A percentile compares a stretch with the other conserved stretches of the same genome.
Evolutionary conservation across 2,113 vertebrate species (phyloP).

Genomic region (Mustelus asterias): DNA sequence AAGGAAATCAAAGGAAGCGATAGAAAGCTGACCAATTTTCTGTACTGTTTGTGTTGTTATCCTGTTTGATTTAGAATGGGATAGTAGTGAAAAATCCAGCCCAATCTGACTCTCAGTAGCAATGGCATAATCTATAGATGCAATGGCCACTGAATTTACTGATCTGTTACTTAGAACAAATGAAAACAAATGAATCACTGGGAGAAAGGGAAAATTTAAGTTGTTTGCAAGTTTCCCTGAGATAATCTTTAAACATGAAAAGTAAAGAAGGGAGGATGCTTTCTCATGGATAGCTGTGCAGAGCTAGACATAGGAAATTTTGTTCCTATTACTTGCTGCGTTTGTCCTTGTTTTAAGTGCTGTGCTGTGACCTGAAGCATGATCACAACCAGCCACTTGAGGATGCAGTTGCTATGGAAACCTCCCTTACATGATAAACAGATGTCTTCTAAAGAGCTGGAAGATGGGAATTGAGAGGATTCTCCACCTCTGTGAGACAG

Average conservation of each 20-base stretch:
- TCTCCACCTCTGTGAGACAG: background rate
- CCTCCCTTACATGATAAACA: background rate
- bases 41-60: background rate
- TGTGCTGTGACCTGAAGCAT: background rate
- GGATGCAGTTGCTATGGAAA: conserved; percentile 25
- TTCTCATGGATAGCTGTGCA: no score
- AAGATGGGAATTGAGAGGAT: background rate
- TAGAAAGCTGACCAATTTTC: background rate
- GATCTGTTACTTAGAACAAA: background rate
- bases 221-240: background rate
- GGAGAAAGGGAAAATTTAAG: background rate
- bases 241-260: background rate
- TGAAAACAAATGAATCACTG: background rate
- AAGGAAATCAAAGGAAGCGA: background rate
- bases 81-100: background rate
- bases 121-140: no score
- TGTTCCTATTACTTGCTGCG: background rate
- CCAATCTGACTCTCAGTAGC: background rate
- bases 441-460: background rate
- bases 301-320: background rate
- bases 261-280: background rate
- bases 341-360: background rate
- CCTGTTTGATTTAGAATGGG: background rate
- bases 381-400: background rate
- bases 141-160: background rate